Conservation (phyloP, 2,113 vertebrate genomes). For the Gallinago jamesoni region DNA sequence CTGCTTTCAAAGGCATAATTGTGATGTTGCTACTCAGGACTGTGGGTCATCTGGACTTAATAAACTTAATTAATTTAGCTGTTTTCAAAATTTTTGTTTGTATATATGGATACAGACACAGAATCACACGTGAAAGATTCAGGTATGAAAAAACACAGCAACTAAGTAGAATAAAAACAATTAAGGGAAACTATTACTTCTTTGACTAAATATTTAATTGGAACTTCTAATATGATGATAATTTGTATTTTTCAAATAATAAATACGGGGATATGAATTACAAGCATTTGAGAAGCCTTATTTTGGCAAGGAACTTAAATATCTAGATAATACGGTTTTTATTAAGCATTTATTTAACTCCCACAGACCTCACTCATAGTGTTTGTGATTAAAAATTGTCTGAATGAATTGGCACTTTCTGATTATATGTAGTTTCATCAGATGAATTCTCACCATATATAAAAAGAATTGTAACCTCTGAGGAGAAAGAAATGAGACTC, state of each 20-base stretch:
- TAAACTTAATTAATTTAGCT: neutral
- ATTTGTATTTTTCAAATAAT: neutral
- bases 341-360: neutral
- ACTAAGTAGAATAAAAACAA: neutral
- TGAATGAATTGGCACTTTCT: neutral
- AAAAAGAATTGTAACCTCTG: neutral
- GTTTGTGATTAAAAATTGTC: neutral
- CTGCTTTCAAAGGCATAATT: neutral
- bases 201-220: neutral
- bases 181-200: neutral
- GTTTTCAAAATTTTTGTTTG: neutral
- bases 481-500: neutral
- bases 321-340: neutral
- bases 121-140: neutral
- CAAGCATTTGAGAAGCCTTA: neutral
- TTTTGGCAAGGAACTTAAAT: neutral
- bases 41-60: neutral
- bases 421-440: neutral
- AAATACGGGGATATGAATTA: neutral
- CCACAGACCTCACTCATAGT: neutral
- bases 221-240: neutral
- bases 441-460: neutral
- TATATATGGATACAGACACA: neutral
- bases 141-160: neutral
- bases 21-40: neutral